Evolutionary conservation across 2,113 vertebrate species (phyloP).

Genomic region (Corythaixoides concolor): DNA sequence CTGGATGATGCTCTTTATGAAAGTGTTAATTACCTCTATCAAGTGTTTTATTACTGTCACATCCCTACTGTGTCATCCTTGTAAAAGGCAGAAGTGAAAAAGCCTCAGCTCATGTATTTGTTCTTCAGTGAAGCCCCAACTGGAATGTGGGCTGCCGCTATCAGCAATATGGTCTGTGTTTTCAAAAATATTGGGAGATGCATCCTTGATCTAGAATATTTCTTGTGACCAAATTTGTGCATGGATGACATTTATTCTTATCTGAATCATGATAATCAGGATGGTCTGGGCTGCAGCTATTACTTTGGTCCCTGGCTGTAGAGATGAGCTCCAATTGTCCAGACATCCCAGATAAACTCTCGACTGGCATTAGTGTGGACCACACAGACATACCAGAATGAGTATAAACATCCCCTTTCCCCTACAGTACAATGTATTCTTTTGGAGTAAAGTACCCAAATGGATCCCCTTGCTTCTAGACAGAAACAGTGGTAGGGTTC

Average conservation of each 20-base stretch:
- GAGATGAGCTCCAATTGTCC: not conserved
- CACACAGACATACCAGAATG: not conserved
- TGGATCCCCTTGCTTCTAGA: not conserved
- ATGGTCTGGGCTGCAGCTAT: not conserved
- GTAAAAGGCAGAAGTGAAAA: not conserved
- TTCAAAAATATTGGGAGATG: not conserved
- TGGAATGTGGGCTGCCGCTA: rapidly evolving
- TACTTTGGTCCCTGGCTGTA: not conserved
- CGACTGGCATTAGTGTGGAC: not conserved
- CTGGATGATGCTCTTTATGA: not conserved
- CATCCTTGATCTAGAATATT: not conserved
- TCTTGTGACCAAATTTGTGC: not conserved
- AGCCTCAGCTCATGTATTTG: not conserved
- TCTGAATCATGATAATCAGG: not conserved
- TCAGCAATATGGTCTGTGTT: not conserved
- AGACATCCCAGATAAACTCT: not conserved
- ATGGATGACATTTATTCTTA: not conserved
- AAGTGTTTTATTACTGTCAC: not conserved
- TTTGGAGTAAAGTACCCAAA: not conserved
- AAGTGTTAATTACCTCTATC: not conserved
- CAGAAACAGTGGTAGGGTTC: not conserved
- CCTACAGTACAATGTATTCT: not conserved
- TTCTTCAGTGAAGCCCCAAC: not conserved
- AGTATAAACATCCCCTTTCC: not conserved
- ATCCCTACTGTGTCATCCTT: not conserved